Evolutionary conservation across 2,113 vertebrate species (phyloP), one percentile per base, ranked within the genome.

Genomic region (Cinclus mexicanus): DNA sequence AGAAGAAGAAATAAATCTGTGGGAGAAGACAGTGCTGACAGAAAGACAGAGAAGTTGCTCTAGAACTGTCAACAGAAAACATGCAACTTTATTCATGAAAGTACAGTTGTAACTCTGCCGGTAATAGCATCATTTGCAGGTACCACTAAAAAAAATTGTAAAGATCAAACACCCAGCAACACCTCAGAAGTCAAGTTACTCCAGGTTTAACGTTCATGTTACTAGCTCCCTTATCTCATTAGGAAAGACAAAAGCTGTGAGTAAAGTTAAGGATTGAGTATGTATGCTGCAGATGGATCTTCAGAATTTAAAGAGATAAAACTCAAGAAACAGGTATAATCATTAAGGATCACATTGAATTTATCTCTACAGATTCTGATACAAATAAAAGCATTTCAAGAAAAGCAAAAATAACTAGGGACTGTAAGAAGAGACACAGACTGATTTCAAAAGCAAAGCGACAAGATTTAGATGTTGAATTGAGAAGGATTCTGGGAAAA

Each of bases 71-170:
- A 47, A 8, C 21, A 23, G 29, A 11, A 75, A 89, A 93, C 84
- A 56, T 47, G 39, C 8, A 15, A 17, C 3, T 31, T 67, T 47
- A 46, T 49, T 33, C 0, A 22, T 47, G 39, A 42, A 82, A 46
- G 31, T 42, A 5, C 41, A 55, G 28, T n/a, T 49, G 61, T 60
- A 87, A 94, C 28, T 59, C 95, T 97, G 11, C 96, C 96, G 31
- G 96, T 93, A 91, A 98, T 97, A 96, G 84, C 96, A 44, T 67
- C 68, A 14, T 70, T 95, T 52, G 93, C 82, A 10, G 98, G 97
- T 94, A 98, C 97, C 16, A 92, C 94, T 88, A 97, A 95, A 82
- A 94, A 94, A 92, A 33, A 50, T 81, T 44, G 49, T 67, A 28
- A 92, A 90, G n/a, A 84, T 84, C 72, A 93, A 94, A 49, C 97